A percentile compares a stretch with the other conserved stretches of the same genome.
Evolutionary conservation across 2,113 vertebrate genomes (phyloP).

Genomic region (Geococcyx californianus): DNA sequence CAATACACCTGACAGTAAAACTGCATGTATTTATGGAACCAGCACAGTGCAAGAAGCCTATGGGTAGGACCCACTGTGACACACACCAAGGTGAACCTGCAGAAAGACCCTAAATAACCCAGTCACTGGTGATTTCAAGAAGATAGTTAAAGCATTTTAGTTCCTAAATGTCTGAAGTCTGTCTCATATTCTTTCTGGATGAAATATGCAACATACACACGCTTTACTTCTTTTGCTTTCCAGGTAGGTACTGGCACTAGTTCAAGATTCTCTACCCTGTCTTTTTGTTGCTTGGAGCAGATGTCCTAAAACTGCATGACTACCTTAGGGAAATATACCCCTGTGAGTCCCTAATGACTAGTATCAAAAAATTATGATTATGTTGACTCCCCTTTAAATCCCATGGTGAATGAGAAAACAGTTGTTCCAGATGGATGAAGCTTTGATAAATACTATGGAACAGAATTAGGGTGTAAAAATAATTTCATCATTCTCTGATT

Average conservation of each 20-base stretch:
- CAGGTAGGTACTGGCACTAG: background rate
- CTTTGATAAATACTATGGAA: background rate
- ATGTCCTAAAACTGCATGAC: background rate
- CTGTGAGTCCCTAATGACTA: background rate
- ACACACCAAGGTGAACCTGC: background rate
- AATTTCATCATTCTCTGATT: background rate
- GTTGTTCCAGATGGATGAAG: background rate
- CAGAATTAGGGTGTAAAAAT: background rate
- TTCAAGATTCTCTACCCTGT: background rate
- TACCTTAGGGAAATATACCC: background rate
- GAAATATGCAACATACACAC: background rate
- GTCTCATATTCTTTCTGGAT: background rate
- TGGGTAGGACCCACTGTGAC: background rate
- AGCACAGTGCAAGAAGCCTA: background rate
- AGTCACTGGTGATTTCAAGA: background rate
- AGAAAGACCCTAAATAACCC: background rate
- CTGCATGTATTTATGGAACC: background rate
- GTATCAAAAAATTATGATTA: background rate
- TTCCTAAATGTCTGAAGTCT: background rate
- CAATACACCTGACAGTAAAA: fast-evolving
- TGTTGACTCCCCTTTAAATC: background rate
- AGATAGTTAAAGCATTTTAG: background rate
- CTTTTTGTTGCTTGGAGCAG: background rate
- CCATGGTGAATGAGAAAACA: background rate
- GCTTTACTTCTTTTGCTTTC: background rate